A percentile compares a stretch with the other conserved stretches of the same genome.
These are phyloP conservation scores for Sphecodes monilicornis DNA, from an alignment of 2,888 invertebrate genomes.

Conservation along the genomic window DNA sequence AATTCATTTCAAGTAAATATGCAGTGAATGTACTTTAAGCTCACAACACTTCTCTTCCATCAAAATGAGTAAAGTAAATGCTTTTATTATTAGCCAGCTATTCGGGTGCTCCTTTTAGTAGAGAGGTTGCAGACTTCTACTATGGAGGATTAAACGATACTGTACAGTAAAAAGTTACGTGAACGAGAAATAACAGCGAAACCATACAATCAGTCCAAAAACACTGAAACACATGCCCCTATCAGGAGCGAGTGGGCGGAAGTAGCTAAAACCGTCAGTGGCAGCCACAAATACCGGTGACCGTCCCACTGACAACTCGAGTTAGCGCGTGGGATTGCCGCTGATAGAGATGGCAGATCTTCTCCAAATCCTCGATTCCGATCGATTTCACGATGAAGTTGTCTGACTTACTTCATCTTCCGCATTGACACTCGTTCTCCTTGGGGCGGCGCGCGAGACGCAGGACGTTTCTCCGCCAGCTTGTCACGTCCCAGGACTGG, in stretches of 20 bases:
- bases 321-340: background rate
- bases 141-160: too few species aligned
- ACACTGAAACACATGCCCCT: background rate
- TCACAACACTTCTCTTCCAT: too few species aligned
- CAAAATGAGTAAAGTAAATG: too few species aligned
- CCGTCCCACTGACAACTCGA: background rate
- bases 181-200: background rate
- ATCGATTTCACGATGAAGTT: background rate
- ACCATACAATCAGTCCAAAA: background rate
- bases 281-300: background rate
- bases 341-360: background rate
- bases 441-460: constrained; percentile 40
- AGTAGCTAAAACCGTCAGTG: background rate
- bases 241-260: background rate
- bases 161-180: too few species aligned
- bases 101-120: too few species aligned
- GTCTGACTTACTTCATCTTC: constrained; percentile 52
- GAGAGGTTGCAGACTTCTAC: too few species aligned
- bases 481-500: background rate
- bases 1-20: too few species aligned
- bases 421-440: constrained; percentile 57
- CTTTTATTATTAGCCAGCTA: too few species aligned
- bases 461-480: constrained; percentile 31
- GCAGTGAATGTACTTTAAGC: too few species aligned
- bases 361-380: background rate